Conservation (phyloP, 2,797 vertebrate species). For the Poeciliopsis infans region DNA sequence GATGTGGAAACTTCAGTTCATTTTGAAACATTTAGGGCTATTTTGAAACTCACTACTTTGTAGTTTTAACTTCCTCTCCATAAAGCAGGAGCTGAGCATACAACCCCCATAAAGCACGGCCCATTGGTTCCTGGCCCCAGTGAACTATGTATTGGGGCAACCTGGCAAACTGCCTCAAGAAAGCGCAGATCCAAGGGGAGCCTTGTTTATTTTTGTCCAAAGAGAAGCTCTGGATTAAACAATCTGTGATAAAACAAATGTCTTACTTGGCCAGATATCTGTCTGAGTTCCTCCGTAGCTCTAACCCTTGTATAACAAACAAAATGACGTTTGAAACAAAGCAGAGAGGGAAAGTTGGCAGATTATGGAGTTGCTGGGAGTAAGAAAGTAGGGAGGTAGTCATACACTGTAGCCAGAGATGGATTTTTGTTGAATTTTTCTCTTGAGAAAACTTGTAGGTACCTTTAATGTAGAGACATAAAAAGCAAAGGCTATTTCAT, state of each 20-base stretch:
- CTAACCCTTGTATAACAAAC: conserved; percentile 73
- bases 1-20: conserved; percentile 40
- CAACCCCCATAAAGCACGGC: conserved; percentile 47
- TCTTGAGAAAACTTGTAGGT: conserved; percentile 64
- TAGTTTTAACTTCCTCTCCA: conserved; percentile 34
- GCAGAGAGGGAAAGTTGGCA: conserved; percentile 66
- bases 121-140: conserved; percentile 38
- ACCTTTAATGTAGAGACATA: conserved; percentile 45
- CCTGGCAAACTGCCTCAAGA: conserved; percentile 65
- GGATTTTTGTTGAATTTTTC: conserved; percentile 56
- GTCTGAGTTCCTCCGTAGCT: conserved; percentile 55
- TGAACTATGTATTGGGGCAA: conserved; percentile 61
- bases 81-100: conserved; percentile 44
- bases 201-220: conserved; percentile 60
- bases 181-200: conserved; percentile 55
- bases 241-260: conserved; percentile 72
- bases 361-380: conserved; percentile 62
- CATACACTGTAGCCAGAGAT: conserved; percentile 50
- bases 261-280: conserved; percentile 62
- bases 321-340: conserved; percentile 81
- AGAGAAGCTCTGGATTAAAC: conserved; percentile 75
- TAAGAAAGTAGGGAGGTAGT: conserved; percentile 55
- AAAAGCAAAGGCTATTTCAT: conserved; percentile 36
- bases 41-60: conserved; percentile 41
- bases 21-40: conserved; percentile 45